phyloP scores from a whole-genome alignment of 2,888 invertebrate species.

The Volucella bombylans region DNA sequence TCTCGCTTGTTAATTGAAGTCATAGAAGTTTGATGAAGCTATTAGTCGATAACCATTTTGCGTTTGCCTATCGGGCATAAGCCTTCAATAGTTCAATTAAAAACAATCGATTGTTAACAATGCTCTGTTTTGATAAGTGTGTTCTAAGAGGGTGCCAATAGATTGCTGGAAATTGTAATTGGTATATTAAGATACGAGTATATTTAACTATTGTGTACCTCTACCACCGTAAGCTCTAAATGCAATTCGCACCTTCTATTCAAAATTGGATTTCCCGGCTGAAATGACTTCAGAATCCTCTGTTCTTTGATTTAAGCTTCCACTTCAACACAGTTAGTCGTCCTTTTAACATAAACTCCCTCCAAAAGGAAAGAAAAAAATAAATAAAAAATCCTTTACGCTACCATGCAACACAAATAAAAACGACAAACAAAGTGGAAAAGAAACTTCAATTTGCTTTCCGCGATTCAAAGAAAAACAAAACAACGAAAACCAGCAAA shows the following conservation, averaged over 20 bases:
- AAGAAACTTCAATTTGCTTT: constrained; percentile 34
- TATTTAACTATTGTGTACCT: constrained; percentile 13
- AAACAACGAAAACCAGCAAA: constrained; percentile 8
- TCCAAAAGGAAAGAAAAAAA: background rate
- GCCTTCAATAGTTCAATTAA: too few species aligned
- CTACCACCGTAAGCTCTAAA: constrained; percentile 31
- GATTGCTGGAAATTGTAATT: too few species aligned
- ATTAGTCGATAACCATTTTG: too few species aligned
- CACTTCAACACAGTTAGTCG: background rate
- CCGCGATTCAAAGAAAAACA: constrained; percentile 28
- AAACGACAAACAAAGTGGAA: constrained; percentile 21
- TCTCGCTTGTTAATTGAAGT: too few species aligned
- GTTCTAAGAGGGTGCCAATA: too few species aligned
- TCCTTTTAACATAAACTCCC: constrained; percentile 18
- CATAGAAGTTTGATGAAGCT: too few species aligned
- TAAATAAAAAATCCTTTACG: constrained; percentile 3
- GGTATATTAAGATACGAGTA: too few species aligned
- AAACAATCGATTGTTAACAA: too few species aligned
- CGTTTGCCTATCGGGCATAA: too few species aligned
- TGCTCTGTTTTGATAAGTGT: too few species aligned
- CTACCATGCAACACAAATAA: constrained; percentile 36
- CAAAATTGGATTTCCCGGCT: background rate
- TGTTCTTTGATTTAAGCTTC: background rate
- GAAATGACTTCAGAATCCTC: constrained; percentile 1
- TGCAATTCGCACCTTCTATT: constrained; percentile 43